Conservation (phyloP, 2,888 invertebrate genomes). For the Drosophila fungiperda region DNA sequence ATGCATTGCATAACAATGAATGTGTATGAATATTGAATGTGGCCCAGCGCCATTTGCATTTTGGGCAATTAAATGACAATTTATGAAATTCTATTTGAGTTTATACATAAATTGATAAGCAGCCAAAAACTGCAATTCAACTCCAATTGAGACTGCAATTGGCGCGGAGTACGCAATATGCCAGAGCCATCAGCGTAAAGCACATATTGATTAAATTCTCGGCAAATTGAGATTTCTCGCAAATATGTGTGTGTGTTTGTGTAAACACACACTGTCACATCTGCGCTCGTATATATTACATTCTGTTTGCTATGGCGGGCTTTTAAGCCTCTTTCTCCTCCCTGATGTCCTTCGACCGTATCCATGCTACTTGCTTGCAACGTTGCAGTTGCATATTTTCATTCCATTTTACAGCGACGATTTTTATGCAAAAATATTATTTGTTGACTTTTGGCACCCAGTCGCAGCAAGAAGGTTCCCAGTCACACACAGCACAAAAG, state of each 20-base stretch:
- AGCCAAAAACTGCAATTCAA: conserved; percentile 33
- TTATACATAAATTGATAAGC: conserved; percentile 75
- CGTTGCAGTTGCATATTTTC: conserved; percentile 60
- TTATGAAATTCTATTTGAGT: conserved; percentile 77
- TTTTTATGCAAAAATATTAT: conserved; percentile 78
- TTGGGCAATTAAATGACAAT: conserved; percentile 79
- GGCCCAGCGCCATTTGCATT: conserved; percentile 56
- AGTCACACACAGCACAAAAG: conserved; percentile 26
- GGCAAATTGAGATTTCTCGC: conserved; percentile 69
- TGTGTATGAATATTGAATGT: conserved; percentile 50
- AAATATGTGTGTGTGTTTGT: background rate
- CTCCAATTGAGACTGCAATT: conserved; percentile 16
- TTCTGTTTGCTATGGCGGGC: conserved; percentile 40
- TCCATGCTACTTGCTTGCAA: conserved; percentile 20
- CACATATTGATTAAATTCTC: conserved; percentile 71
- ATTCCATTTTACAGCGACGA: conserved; percentile 66
- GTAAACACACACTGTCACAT: background rate
- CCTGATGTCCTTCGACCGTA: conserved; percentile 6
- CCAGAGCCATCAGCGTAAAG: conserved; percentile 39
- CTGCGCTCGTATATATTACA: conserved; percentile 14
- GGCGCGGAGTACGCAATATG: conserved; percentile 25
- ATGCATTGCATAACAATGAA: conserved; percentile 12
- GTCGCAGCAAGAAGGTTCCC: conserved; percentile 14
- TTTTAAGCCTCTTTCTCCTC: conserved; percentile 49
- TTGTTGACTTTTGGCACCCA: conserved; percentile 78